Evolutionary conservation across 2,113 vertebrate species (phyloP), one percentile per base, ranked within the genome.

Genomic region (Pteropus alecto): DNA sequence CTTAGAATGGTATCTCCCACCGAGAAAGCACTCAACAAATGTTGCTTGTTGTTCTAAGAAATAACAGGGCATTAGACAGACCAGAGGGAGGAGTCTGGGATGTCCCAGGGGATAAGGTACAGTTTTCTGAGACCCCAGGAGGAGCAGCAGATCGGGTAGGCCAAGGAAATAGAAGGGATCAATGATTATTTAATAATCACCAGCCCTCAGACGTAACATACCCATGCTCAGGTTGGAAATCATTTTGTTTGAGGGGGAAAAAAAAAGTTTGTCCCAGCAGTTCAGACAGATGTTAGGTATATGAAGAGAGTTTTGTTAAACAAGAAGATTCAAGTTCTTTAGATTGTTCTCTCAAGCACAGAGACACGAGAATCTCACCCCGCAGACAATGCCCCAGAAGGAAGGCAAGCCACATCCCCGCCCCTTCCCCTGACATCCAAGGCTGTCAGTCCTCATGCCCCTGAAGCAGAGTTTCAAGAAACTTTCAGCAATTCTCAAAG

Each of bases 401-500:
- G 61, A 67, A 73, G 65, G 16, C 10, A 0, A 35, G 43, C 10
- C 11, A 1, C 22, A 4, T 1, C 2, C 56, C 21, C 1, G 13
- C 33, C 10, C 48, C 73, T 71, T 35, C 56, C 2, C 18, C 60
- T 4, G 7, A 26, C 38, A 43, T 2, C 12, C 3, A 16, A 70
- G 74, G 46, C 85, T 71, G 79, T 83, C 97, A 9, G 0, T 0
- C 1, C 74, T 3, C 0, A 0, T 2, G 68, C 14, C 76, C 91
- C 90, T 82, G 71, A 73, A 96, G 65, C 61, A 10, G n/a, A 68
- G 46, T 22, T 90, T 70, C 19, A 10, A 56, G 90, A 77, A 93
- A 97, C 95, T 95, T 87, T 0, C 70, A 87, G 87, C 65, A 63
- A 81, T 81, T 92, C 91, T 60, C 41, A 38, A 96, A 88, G 92